Conservation (phyloP, 1,140 invertebrate genomes). For the Pogonognathellus flavescens region DNA sequence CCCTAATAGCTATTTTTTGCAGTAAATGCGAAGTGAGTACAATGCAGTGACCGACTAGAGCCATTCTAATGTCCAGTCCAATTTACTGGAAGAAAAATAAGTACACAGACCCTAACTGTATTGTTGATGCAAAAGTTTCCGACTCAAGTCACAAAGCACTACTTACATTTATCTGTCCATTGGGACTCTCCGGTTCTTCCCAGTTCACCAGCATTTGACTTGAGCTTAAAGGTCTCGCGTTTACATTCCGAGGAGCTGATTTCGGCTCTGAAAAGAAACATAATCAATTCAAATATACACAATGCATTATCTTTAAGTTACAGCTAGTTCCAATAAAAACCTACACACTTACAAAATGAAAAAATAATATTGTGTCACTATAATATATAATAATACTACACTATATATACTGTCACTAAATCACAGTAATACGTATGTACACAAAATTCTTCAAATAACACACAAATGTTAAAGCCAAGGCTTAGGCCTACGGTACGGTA, state of each 20-base stretch:
- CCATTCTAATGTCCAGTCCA: constrained; percentile 34
- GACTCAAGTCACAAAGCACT: neutral
- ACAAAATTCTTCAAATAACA: no score
- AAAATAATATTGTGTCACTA: no score
- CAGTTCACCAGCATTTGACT: constrained; percentile 97
- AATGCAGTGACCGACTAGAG: constrained; percentile 16
- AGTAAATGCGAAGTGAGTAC: neutral
- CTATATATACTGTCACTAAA: no score
- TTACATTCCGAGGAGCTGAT: constrained; percentile 92
- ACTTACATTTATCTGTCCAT: constrained; percentile 94
- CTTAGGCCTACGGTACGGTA: no score
- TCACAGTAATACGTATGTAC: no score
- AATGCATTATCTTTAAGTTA: neutral
- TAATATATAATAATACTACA: no score
- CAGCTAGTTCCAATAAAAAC: neutral
- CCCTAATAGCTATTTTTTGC: neutral
- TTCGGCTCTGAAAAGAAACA: constrained; percentile 83
- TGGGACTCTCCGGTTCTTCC: constrained; percentile 96
- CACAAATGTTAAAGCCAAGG: no score
- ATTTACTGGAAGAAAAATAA: constrained; percentile 17
- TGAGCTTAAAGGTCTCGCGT: constrained; percentile 91
- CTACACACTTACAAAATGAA: no score
- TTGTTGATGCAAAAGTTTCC: neutral
- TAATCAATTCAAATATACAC: constrained; percentile 11
- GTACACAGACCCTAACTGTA: neutral